Evolutionary conservation across 2,797 vertebrate species (phyloP), one percentile per base, ranked within the genome.

Genomic region (Sebastolobus altivelis): DNA sequence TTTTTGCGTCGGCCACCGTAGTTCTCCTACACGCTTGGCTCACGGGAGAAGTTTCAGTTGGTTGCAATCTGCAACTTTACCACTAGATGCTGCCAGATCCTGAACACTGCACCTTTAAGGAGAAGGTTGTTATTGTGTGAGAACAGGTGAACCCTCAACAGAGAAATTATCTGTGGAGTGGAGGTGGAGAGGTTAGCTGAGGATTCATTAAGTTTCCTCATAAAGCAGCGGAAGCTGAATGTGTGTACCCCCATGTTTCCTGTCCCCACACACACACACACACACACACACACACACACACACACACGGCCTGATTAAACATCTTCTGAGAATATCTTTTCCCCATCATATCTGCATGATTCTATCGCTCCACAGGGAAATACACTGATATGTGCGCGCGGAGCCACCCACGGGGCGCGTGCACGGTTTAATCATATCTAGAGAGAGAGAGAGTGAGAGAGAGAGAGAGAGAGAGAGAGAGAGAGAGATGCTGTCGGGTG

Each of bases 351-450:
- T 79, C 86, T 89, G 80, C 86, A 69, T 76, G 80, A 85, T 82
- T 72, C 43, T 77, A 71, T 87, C 72, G 12, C 83, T 84, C 93
- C 77, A 65, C 63, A 65, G 92, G 91, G 93, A 89, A 90, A 93
- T 89, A 86, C 88, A 70, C 79, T 75, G 65, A 74, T 31, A 62
- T 60, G 89, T 81, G 92, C 73, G 55, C 83, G 80, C 58, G 56
- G 54, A 86, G 87, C 89, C 93, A 91, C 95, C 93, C 94, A 93
- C 93, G 16, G 82, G 65, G 87, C 83, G 86, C 90, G 81, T 83
- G 87, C 91, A 65, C 80, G 77, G 56, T 85, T 90, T 89, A 92
- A 93, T 92, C 90, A 89, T 82, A 85, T 88, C 75, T 52, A 38
- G 63, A 65, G 62, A 74, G 78, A 61, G 84, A 61, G 59, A 20